phyloP scores from a whole-genome alignment of 2,888 invertebrate genomes.

The Xylota segnis region DNA sequence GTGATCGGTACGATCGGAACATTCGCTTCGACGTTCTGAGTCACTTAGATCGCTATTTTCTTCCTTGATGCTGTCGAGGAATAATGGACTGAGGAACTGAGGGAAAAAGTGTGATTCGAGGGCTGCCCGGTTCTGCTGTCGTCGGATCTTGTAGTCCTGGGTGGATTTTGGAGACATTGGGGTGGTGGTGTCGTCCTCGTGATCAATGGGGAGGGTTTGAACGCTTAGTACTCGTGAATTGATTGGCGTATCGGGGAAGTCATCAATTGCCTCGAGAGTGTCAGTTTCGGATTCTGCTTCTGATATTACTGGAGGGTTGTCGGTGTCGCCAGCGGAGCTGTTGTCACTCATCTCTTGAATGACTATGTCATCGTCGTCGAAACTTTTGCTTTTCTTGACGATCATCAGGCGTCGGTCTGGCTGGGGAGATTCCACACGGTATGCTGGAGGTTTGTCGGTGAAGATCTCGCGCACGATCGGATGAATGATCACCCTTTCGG shows the following conservation, averaged over 20 bases:
- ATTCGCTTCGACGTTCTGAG: slow-evolving; percentile 85
- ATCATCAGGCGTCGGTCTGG: slow-evolving; percentile 29
- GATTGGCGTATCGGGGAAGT: slow-evolving; percentile 80
- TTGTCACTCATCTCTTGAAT: slow-evolving; percentile 84
- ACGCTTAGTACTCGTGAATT: slow-evolving; percentile 68
- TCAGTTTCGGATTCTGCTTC: slow-evolving; percentile 87
- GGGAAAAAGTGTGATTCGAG: slow-evolving; percentile 87
- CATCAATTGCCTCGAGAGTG: slow-evolving; percentile 79
- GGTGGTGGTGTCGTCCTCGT: slow-evolving; percentile 27
- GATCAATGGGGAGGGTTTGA: slow-evolving; percentile 74
- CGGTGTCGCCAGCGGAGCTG: slow-evolving; percentile 83
- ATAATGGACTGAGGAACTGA: slow-evolving; percentile 87
- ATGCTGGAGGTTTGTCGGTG: slow-evolving; percentile 57
- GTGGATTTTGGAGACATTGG: slow-evolving; percentile 74
- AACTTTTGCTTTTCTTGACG: slow-evolving; percentile 77
- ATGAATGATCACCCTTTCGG: slow-evolving; percentile 30
- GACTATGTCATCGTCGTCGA: slow-evolving; percentile 64
- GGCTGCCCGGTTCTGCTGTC: slow-evolving; percentile 86
- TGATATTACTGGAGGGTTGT: slow-evolving; percentile 86
- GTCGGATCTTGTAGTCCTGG: slow-evolving; percentile 84
- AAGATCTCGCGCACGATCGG: slow-evolving; percentile 50
- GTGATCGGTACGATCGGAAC: slow-evolving; percentile 77
- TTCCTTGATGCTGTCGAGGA: slow-evolving; percentile 91
- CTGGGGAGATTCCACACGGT: slow-evolving; percentile 80
- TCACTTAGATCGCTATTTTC: slow-evolving; percentile 90